Evolutionary conservation across 92 coral and sea anemone species (phyloP).

Genomic region (Virgularia gustaviana): DNA sequence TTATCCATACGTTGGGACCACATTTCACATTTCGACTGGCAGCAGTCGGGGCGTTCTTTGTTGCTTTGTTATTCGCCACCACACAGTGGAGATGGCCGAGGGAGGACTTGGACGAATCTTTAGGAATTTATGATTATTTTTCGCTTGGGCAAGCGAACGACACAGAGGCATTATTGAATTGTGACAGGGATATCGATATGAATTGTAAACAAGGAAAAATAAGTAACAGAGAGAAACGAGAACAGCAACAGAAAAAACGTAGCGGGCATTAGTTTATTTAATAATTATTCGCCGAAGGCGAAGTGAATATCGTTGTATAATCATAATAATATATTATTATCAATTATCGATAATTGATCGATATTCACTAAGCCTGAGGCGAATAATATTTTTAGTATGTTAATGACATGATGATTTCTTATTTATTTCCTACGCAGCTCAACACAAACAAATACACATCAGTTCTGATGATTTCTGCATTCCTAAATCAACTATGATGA

Average conservation of each 20-base stretch:
- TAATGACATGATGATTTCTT: too few species aligned
- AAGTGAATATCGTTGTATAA: too few species aligned
- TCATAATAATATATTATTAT: too few species aligned
- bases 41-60: conserved; percentile 65
- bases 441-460: too few species aligned
- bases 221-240: not conserved
- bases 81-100: conserved; percentile 85
- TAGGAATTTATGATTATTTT: conserved; percentile 62
- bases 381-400: too few species aligned
- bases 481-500: too few species aligned
- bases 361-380: too few species aligned
- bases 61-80: conserved; percentile 67
- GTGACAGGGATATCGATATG: not conserved
- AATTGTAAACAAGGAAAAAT: conserved; percentile 5
- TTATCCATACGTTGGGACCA: conserved; percentile 87
- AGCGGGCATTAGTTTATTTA: not conserved
- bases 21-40: conserved; percentile 78
- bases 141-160: conserved; percentile 83
- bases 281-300: too few species aligned
- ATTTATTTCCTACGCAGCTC: too few species aligned
- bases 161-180: conserved; percentile 72
- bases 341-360: too few species aligned
- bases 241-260: not conserved
- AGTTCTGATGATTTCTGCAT: too few species aligned
- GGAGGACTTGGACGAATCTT: conserved; percentile 45